Base-by-base conservation (phyloP, 2,113 vertebrate species). In the Mobula birostris region DNA sequence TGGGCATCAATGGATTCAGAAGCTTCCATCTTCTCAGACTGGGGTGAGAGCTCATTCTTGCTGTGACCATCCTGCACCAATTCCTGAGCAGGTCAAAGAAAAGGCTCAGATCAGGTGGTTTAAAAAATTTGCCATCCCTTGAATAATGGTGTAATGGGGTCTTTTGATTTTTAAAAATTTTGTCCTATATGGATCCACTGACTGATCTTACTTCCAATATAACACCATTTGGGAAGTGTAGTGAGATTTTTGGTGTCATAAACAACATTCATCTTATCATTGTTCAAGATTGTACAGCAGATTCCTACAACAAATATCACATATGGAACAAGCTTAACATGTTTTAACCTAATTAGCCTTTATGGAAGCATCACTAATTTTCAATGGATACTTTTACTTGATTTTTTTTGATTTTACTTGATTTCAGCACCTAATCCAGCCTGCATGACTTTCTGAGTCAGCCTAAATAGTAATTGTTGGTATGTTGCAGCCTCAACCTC, bases 11-110 rank as follows among this genome's bases (percentile, higher is more conserved):
- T 96, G 94, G 94, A 94, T 9, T 95, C 95, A 21, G 96, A 95
- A 0, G 94, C 94, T 83, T 95, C 95, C 95, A 95, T 95, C 0
- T 93, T 94, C 83, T 97, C 96, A 56, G 96, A 96, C 74, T 96
- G 96, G 68, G 94, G 32, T 12, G 85, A 63, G 27, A 1, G 17
- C 8, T 92, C 66, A 48, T 92, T 74, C 36, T 74, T 93, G 40
- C 70, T 93, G 9, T 94, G 82, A 21, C 80, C 29, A 27, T 94
- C 94, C 87, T 95, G 95, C 96, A 97, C 96, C 94, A 97, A 96
- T 87, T 97, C 96, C 97, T 97, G 95, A 36, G 12, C 36, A 40
- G 94, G 0, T 83, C 48, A 58, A 85, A 61, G 83, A 66, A 66
- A 90, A n/a, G 32, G 29, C 58, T 63, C 85, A 63, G 58, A 88